Evolutionary conservation across 2,797 vertebrate species (phyloP).

Genomic region (Simalia tracyae): DNA sequence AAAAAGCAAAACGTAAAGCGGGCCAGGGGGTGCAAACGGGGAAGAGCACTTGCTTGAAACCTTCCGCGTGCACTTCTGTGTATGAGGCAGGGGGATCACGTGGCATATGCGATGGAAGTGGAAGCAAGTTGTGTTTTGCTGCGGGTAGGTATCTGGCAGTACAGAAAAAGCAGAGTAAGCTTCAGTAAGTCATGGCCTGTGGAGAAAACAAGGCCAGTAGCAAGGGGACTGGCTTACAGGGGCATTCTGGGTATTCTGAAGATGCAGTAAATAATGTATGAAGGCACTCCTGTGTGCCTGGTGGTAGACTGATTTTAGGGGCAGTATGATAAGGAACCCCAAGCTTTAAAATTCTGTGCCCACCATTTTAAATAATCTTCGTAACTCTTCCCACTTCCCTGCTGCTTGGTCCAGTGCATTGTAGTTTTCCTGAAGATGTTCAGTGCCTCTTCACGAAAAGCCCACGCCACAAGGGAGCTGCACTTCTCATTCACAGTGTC

Average conservation of each 20-base stretch:
- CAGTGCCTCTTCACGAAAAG: background rate
- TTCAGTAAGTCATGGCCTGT: background rate
- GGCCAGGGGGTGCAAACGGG: background rate
- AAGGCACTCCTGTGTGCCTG: background rate
- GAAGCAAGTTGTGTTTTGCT: background rate
- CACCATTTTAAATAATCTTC: background rate
- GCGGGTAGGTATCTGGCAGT: background rate
- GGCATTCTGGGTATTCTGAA: background rate
- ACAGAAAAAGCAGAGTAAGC: background rate
- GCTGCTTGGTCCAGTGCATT: too few species aligned
- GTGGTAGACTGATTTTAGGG: background rate
- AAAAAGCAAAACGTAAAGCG: background rate
- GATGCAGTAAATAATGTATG: background rate
- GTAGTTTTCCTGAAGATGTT: background rate
- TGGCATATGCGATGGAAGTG: background rate
- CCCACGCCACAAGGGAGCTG: background rate
- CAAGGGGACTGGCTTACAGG: background rate
- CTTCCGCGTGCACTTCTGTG: background rate
- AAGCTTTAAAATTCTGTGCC: background rate
- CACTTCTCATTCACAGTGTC: background rate
- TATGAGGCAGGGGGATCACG: background rate
- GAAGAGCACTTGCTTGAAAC: background rate
- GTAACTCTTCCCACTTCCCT: background rate
- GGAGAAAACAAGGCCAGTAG: background rate
- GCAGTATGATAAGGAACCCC: background rate